Evolutionary conservation across 1,140 invertebrate species (phyloP).

Genomic region (Myzus persicae): DNA sequence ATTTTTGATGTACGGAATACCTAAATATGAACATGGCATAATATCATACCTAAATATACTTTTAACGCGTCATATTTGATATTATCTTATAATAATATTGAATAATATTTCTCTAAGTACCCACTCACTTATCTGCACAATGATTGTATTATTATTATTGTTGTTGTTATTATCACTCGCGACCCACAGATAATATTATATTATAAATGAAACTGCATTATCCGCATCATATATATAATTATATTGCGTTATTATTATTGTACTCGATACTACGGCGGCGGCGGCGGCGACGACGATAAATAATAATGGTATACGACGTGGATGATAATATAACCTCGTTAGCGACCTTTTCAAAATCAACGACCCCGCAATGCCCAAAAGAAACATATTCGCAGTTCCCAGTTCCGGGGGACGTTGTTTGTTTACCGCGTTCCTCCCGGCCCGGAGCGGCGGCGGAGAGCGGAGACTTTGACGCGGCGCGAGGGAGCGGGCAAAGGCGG

Average conservation of each 20-base stretch:
- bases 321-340: slow-evolving; percentile 40
- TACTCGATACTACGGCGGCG: too few relatives aligned
- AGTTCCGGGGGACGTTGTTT: slow-evolving; percentile 39
- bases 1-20: neutral
- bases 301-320: neutral
- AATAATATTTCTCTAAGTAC: too few relatives aligned
- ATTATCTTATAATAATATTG: too few relatives aligned
- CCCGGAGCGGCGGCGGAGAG: neutral
- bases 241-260: neutral
- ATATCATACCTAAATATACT: too few relatives aligned
- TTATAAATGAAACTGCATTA: neutral
- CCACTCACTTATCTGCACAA: neutral
- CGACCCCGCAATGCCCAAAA: neutral
- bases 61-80: too few relatives aligned
- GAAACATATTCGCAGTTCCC: neutral
- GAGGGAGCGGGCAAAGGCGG: neutral
- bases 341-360: slow-evolving; percentile 55
- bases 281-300: neutral
- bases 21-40: too few relatives aligned
- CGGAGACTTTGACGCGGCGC: neutral
- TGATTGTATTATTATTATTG: neutral
- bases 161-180: neutral
- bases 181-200: too few relatives aligned
- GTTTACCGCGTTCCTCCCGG: neutral
- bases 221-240: neutral